Evolutionary conservation across 2,888 invertebrate species (phyloP).

Genomic region (Ferdinandea cuprea): DNA sequence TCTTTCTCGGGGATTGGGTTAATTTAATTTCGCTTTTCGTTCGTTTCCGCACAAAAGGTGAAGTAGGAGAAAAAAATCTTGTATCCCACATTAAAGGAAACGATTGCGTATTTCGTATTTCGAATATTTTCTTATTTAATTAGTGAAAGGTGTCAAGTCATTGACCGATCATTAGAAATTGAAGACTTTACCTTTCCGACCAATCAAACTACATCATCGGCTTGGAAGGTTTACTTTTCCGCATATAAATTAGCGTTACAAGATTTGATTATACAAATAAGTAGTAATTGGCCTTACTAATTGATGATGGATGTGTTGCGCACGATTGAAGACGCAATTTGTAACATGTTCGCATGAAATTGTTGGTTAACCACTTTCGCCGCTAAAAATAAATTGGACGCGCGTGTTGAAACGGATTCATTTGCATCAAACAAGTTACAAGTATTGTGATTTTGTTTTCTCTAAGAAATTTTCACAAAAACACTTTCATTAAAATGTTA

Average conservation of each 20-base stretch:
- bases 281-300: conserved; percentile 27
- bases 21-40: conserved; percentile 27
- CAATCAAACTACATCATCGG: not conserved
- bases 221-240: conserved; percentile 18
- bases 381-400: conserved; percentile 13
- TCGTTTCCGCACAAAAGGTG: not conserved
- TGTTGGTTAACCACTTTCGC: not conserved
- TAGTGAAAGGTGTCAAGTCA: conserved; percentile 37
- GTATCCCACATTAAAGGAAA: not conserved
- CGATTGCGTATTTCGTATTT: not conserved
- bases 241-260: conserved; percentile 38
- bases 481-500: no score
- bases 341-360: conserved; percentile 25
- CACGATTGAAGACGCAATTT: conserved; percentile 17
- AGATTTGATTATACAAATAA: conserved; percentile 2
- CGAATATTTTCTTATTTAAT: conserved; percentile 14
- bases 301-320: conserved; percentile 19
- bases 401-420: no score
- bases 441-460: no score
- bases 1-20: conserved; percentile 1
- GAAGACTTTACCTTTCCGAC: no score
- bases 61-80: not conserved
- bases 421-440: no score
- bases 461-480: no score
- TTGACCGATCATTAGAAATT: conserved; percentile 40